Conservation (phyloP, 2,113 vertebrate species). For the Neoarius graeffei region DNA sequence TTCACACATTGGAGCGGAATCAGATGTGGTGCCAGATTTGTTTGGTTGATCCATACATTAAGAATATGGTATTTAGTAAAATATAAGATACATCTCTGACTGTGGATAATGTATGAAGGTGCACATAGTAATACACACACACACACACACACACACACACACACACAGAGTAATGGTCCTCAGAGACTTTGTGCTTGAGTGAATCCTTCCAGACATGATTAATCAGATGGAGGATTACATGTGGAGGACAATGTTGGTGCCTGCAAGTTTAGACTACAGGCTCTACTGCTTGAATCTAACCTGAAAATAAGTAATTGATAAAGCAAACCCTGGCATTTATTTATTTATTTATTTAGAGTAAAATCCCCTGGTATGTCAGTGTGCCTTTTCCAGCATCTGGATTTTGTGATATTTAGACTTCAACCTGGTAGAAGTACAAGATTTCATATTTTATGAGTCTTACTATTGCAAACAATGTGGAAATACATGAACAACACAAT, state of each 20-base stretch:
- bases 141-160: constrained; percentile 9
- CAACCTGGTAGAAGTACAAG: not conserved
- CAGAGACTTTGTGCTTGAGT: constrained; percentile 6
- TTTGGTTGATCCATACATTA: not conserved
- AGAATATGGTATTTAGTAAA: not conserved
- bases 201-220: constrained; percentile 31
- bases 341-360: not conserved
- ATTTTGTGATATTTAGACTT: not conserved
- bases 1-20: not conserved
- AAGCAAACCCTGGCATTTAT: not conserved
- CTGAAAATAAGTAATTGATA: not conserved
- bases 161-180: not conserved
- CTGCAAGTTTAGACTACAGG: constrained; percentile 3
- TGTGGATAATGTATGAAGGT: not conserved
- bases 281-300: not conserved
- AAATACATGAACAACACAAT: not conserved
- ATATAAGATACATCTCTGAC: not conserved
- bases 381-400: not conserved
- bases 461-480: not conserved
- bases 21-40: not conserved
- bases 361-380: not conserved
- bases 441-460: not conserved
- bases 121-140: not conserved
- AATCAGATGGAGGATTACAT: constrained; percentile 40
- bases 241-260: constrained; percentile 1